Evolutionary conservation across 1,140 invertebrate species (phyloP).

Genomic region (Ephestia elutella): DNA sequence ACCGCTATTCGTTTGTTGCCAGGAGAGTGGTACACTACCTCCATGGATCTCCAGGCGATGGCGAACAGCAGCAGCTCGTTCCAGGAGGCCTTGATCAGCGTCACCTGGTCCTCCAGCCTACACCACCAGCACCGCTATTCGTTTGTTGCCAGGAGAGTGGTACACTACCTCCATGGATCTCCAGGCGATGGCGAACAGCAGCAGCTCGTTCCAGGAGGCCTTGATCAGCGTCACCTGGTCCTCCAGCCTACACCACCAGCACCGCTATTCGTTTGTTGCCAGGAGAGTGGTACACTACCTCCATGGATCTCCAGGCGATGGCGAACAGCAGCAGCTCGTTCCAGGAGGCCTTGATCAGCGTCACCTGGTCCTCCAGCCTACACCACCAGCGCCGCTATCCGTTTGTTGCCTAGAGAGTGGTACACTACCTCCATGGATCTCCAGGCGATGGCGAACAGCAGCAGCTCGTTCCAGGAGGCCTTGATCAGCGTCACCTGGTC

Average conservation of each 20-base stretch:
- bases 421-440: constrained; percentile 86
- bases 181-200: constrained; percentile 96
- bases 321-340: constrained; percentile 96
- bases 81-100: constrained; percentile 93
- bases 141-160: no score
- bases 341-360: constrained; percentile 93
- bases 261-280: no score
- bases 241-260: constrained; percentile 72
- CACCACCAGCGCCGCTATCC: constrained; percentile 94
- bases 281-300: constrained; percentile 72
- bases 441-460: constrained; percentile 96
- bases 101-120: constrained; percentile 89
- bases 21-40: constrained; percentile 72
- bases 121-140: no score
- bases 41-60: constrained; percentile 94
- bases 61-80: constrained; percentile 96
- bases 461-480: constrained; percentile 96
- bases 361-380: constrained; percentile 96
- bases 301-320: constrained; percentile 94
- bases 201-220: constrained; percentile 96
- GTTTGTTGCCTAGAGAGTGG: constrained; percentile 81
- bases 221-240: constrained; percentile 94
- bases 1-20: no score
- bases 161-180: constrained; percentile 86
- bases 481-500: constrained; percentile 94